A percentile compares a stretch with the other conserved stretches of the same genome.
Evolutionary conservation across 2,113 vertebrate genomes (phyloP).

Genomic region (Trematomus loennbergii): DNA sequence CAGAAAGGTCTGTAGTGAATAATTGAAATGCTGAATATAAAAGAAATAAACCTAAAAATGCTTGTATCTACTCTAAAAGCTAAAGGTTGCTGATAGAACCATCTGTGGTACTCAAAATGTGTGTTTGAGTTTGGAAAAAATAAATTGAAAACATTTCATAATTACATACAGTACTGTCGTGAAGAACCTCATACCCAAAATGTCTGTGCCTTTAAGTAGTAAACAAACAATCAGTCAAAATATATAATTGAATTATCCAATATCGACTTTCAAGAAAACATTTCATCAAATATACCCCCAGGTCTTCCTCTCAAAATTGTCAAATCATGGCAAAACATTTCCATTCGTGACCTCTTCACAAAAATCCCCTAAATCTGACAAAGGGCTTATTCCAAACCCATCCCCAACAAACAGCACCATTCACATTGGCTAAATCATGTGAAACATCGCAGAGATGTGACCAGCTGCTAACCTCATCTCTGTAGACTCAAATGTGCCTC

Average conservation of each 20-base stretch:
- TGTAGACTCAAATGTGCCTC: constrained; percentile 50
- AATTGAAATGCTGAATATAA: constrained; percentile 36
- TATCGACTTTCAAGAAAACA: constrained; percentile 7
- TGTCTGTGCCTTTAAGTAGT: background rate
- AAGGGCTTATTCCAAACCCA: constrained; percentile 46
- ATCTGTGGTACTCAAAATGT: background rate
- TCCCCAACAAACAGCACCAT: constrained; percentile 74
- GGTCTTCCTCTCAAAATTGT: constrained; percentile 27
- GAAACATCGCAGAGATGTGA: constrained; percentile 71
- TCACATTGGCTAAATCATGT: constrained; percentile 78
- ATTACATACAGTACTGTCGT: background rate
- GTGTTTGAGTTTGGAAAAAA: background rate
- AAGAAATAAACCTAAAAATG: constrained; percentile 5
- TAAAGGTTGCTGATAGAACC: background rate
- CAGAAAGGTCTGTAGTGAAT: constrained; percentile 21
- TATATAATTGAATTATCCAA: constrained; percentile 8
- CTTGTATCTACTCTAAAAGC: constrained; percentile 1
- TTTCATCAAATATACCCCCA: constrained; percentile 14
- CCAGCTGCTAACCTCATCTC: constrained; percentile 69
- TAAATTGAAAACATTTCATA: background rate
- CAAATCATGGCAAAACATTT: constrained; percentile 19
- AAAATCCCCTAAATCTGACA: constrained; percentile 65
- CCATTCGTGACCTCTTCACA: constrained; percentile 28
- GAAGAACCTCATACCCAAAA: background rate
- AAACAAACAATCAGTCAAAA: background rate